Conservation (phyloP, 2,888 invertebrate species). For the Cyclophora punctaria region DNA sequence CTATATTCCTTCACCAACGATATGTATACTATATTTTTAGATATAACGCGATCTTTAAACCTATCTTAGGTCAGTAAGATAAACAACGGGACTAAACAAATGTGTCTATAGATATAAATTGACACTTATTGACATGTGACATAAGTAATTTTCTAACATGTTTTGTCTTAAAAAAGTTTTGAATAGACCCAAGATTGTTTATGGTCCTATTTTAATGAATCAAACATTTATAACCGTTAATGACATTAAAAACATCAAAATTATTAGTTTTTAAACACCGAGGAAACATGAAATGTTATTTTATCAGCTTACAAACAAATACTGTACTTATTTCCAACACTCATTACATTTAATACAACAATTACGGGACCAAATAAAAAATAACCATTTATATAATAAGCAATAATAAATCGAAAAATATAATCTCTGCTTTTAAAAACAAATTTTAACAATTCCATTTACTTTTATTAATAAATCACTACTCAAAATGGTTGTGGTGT, state of each 20-base stretch:
- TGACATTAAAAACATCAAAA: neutral
- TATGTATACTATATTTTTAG: slow-evolving; percentile 46
- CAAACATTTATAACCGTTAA: too few species aligned
- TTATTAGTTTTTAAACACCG: slow-evolving; percentile 20
- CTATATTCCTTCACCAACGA: slow-evolving; percentile 26
- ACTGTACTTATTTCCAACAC: slow-evolving; percentile 47
- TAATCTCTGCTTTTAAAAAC: slow-evolving; percentile 58
- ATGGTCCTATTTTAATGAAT: too few species aligned
- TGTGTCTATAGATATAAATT: too few species aligned
- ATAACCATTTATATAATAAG: slow-evolving; percentile 35
- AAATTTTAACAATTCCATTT: slow-evolving; percentile 65
- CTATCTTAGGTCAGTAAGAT: too few species aligned
- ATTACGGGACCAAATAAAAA: slow-evolving; percentile 41
- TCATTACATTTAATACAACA: slow-evolving; percentile 52
- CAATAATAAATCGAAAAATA: slow-evolving; percentile 69
- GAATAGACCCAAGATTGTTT: too few species aligned
- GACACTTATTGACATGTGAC: too few species aligned
- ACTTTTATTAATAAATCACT: slow-evolving; percentile 21
- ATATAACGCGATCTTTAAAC: too few species aligned
- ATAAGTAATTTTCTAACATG: too few species aligned
- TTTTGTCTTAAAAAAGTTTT: too few species aligned
- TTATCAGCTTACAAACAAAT: slow-evolving; percentile 41
- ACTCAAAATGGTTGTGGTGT: neutral
- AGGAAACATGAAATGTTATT: slow-evolving; percentile 32
- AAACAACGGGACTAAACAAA: too few species aligned